Evolutionary conservation across 1,140 invertebrate species (phyloP).

Genomic region (Alviniconcha marisindica): DNA sequence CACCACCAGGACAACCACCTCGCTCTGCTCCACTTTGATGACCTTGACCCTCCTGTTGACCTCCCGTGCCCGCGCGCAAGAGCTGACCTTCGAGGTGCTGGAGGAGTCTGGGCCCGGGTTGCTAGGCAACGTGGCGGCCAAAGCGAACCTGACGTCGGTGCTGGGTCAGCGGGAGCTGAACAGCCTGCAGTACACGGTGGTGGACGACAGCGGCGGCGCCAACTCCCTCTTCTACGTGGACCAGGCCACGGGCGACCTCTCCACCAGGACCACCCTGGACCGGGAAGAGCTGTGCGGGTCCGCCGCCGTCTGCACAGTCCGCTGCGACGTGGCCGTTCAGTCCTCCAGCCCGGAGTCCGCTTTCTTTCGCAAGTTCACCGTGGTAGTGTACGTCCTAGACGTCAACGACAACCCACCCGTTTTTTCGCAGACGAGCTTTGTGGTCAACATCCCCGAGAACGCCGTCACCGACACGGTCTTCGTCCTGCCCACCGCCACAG

Average conservation of each 20-base stretch:
- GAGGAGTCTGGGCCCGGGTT: slow-evolving; percentile 30
- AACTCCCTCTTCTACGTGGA: slow-evolving; percentile 49
- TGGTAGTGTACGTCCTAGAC: slow-evolving; percentile 77
- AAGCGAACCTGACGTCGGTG: slow-evolving; percentile 25
- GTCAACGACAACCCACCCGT: slow-evolving; percentile 95
- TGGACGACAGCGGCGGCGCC: neutral
- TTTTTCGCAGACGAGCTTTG: slow-evolving; percentile 77
- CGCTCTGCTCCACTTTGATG: neutral
- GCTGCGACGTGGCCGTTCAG: slow-evolving; percentile 44
- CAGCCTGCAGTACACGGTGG: slow-evolving; percentile 27
- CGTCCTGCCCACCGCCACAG: slow-evolving; percentile 75
- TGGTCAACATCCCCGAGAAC: slow-evolving; percentile 73
- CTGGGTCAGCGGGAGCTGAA: slow-evolving; percentile 11
- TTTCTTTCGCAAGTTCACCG: slow-evolving; percentile 33
- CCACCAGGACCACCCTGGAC: slow-evolving; percentile 45
- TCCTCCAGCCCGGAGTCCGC: slow-evolving; percentile 36
- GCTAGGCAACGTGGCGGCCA: slow-evolving; percentile 38
- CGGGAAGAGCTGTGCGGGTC: slow-evolving; percentile 51
- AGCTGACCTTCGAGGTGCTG: slow-evolving; percentile 8
- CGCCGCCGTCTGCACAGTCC: slow-evolving; percentile 40
- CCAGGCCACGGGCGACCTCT: slow-evolving; percentile 45
- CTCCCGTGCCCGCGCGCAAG: neutral
- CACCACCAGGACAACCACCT: neutral
- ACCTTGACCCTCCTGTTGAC: neutral
- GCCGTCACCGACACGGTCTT: slow-evolving; percentile 80